Evolutionary conservation across 2,113 vertebrate species (phyloP), one percentile per base, ranked within the genome.

Genomic region (Jacana jacana): DNA sequence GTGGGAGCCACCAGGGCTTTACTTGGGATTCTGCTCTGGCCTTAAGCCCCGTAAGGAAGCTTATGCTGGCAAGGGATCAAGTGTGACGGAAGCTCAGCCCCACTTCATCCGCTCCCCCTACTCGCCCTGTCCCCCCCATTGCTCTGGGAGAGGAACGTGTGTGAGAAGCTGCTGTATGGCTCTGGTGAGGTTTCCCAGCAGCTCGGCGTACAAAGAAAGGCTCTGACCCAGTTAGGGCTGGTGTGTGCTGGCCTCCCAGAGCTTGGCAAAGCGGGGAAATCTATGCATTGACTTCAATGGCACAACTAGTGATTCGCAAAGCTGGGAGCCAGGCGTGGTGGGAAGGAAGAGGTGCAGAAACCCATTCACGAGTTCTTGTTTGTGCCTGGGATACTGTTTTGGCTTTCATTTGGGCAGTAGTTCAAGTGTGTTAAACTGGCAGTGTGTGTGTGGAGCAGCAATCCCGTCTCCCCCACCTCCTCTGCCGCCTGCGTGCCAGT

Each of bases 31-130:
- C 44, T 52, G 85, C 76, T 1, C 1, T 17, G 73, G n/a, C 91
- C 8, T 8, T 95, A 97, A 96, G 93, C 80, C 54, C 64, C 2
- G 3, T 49, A 60, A 96, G 93, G 91, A 91, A 69, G 93, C 93
- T 97, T 96, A 95, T 13, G 40, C 80, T 93, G 93, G 86, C 91
- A 25, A 49, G 42, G 69, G 58, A 70, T 49, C 91, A 91, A 79
- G 58, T 9, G 54, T 77, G 88, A 28, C 61, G 55, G 70, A 49
- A 88, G 71, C 75, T 91, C 85, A 88, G 51, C 78, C 39, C 66
- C 54, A 19, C 57, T 52, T 77, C 60, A 52, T 76, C 81, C 3
- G 0, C 61, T 60, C 13, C 51, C 72, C 30, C 19, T 79, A 31
- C 71, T 73, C 15, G 20, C 37, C 25, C 27, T 1, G 0, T 69